Evolutionary conservation across 1,140 invertebrate species (phyloP).

Genomic region (Augochlora pura): DNA sequence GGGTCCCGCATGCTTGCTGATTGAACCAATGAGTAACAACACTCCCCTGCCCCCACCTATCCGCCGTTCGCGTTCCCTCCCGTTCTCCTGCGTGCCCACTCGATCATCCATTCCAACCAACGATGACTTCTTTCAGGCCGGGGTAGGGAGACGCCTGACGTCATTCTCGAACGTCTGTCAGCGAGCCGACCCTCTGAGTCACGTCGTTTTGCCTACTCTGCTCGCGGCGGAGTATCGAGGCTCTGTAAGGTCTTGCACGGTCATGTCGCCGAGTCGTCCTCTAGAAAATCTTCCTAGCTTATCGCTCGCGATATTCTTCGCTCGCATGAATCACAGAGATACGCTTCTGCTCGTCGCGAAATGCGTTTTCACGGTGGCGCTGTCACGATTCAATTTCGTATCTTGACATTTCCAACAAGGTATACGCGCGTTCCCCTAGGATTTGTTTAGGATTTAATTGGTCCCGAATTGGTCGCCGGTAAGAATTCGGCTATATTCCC

Average conservation of each 20-base stretch:
- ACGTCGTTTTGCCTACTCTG: constrained; percentile 63
- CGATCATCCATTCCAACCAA: constrained; percentile 71
- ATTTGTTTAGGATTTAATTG: not conserved
- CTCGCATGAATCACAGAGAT: not conserved
- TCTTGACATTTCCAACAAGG: not conserved
- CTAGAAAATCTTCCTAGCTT: not conserved
- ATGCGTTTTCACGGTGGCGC: not conserved
- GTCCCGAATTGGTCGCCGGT: too few species aligned
- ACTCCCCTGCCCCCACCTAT: constrained; percentile 27
- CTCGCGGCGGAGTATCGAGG: constrained; percentile 24
- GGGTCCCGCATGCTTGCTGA: constrained; percentile 65
- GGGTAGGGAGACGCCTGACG: constrained; percentile 73
- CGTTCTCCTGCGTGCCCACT: constrained; percentile 38
- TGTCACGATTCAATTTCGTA: not conserved
- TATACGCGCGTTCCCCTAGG: not conserved
- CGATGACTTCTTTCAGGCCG: constrained; percentile 73
- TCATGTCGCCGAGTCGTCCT: constrained; percentile 46
- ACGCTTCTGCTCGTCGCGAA: too few species aligned
- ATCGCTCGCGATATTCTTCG: not conserved
- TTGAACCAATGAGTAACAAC: constrained; percentile 69
- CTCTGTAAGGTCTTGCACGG: constrained; percentile 31
- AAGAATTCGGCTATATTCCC: too few species aligned
- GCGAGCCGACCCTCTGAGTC: constrained; percentile 77
- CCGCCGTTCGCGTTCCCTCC: constrained; percentile 40
- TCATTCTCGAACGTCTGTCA: constrained; percentile 71